Evolutionary conservation across 2,113 vertebrate species (phyloP), one percentile per base, ranked within the genome.

Genomic region (Otis tarda): DNA sequence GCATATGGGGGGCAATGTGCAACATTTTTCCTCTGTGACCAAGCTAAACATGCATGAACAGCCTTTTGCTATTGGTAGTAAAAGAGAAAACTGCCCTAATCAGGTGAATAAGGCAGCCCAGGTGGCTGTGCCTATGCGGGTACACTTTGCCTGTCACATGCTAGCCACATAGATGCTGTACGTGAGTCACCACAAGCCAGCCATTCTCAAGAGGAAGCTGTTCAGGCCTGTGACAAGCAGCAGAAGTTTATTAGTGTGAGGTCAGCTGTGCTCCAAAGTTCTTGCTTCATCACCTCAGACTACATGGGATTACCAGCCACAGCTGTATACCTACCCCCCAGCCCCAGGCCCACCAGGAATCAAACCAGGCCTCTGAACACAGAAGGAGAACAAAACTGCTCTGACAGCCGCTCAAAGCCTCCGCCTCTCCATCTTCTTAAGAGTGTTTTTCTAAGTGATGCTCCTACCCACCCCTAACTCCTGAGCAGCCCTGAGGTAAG

Each of bases 271-370:
- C 15, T 71, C 47, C 19, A 7, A 67, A 61, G 16, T 10, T 64
- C 47, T 63, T 61, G 17, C 31, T 81, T 55, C 15, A 3, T 33
- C 73, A 87, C n/a, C 83, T 79, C 11, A 14, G 41, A 23, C 57
- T 12, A 15, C 10, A 6, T 2, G 4, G 27, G 10, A 70, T 12
- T 12, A 23, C 4, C 0, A 16, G 8, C 19, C 55, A 33, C 31
- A 31, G 23, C 17, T 76, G 31, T 12, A 50, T 0, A 1, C 18
- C 53, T 21, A 14, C 6, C 8, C 61, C 22, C 20, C 69, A 82
- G 7, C 6, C 10, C 9, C 20, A 77, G 67, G 25, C 15, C 21
- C 18, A 28, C 2, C 39, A 64, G 37, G 27, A 55, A 76, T 43
- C 49, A 35, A 56, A 56, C 9, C 43, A 76, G 50, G 13, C 47